phyloP scores from a whole-genome alignment of 2,113 vertebrate species.

The Melanerpes formicivorus region DNA sequence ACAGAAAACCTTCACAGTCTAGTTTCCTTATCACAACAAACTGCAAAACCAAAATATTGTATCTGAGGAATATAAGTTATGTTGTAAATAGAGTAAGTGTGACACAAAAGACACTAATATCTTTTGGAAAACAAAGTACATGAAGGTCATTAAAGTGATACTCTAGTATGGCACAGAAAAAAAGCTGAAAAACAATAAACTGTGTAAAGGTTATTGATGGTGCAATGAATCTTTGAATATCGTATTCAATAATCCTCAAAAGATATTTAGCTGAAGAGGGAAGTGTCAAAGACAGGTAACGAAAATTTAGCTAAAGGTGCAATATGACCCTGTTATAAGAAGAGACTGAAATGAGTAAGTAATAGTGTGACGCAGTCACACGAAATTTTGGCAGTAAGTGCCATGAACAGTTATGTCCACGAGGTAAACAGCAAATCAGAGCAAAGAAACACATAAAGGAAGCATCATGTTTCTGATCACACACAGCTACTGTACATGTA shows the following conservation, averaged over 20 bases:
- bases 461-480: constrained; percentile 8
- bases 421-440: neutral
- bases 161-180: neutral
- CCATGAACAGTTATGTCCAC: neutral
- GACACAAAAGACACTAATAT: neutral
- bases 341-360: constrained; percentile 22
- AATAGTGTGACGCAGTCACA: constrained; percentile 29
- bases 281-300: constrained; percentile 40
- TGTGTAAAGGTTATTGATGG: constrained; percentile 3
- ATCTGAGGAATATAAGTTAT: neutral
- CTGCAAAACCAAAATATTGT: neutral
- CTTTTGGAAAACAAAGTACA: neutral
- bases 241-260: neutral
- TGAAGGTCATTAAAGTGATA: neutral
- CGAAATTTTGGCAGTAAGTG: constrained; percentile 17
- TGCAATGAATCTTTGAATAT: neutral
- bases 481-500: neutral
- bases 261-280: constrained; percentile 19
- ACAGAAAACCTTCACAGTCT: neutral
- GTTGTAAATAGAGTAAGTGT: neutral
- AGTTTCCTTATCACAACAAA: neutral
- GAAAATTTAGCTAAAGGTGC: constrained; percentile 18
- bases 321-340: neutral
- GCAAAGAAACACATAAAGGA: constrained; percentile 26
- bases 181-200: neutral